Base-by-base conservation (phyloP, 2,797 vertebrate genomes). In the Valencia hispanica region DNA sequence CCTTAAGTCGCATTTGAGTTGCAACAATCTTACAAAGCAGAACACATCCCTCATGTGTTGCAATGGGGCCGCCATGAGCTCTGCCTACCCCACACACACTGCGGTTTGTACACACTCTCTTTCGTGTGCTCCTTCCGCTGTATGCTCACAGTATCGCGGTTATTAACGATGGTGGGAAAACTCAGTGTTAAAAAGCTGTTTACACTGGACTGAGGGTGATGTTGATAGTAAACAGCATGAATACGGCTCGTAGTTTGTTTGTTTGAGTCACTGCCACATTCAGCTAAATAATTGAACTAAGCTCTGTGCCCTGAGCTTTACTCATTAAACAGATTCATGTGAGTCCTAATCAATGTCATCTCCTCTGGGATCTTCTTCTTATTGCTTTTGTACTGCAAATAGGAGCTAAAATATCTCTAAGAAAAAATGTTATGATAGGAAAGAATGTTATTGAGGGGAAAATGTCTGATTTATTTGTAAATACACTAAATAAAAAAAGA, bases 331-430 rank as follows among this genome's bases (percentile, higher is more conserved):
- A 36, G 61, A 63, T 63, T 63, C 36, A 36, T 63, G 61, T 63
- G 61, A 63, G 34, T 63, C 61, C 61, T 63, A 63, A 63, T 36
- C 61, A 63, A 36, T 63, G 34, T 36, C 61, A 36, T 36, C 61
- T 63, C 34, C 32, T 36, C 18, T 2, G 61, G 32, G 34, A 36
- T 36, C 1, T 63, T 63, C 34, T 36, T 9, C 20, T 63, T 17
- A 1, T 36, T 20, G 32, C 34, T 36, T 4, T 1, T 36, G 18
- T 11, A 11, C 61, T 4, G 18, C 25, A 25, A 36, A 34, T 36
- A 22, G 18, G 34, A 63, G 32, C 34, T 63, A 63, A 36, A 63
- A n/a, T n/a, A n/a, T n/a, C n/a, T n/a, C n/a, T n/a, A n/a, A n/a
- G n/a, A n/a, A n/a, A n/a, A n/a, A n/a, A n/a, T n/a, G n/a, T n/a